These are phyloP conservation scores for Amyelois transitella DNA, from an alignment of 1,140 invertebrate species.

Conservation along the genomic window DNA sequence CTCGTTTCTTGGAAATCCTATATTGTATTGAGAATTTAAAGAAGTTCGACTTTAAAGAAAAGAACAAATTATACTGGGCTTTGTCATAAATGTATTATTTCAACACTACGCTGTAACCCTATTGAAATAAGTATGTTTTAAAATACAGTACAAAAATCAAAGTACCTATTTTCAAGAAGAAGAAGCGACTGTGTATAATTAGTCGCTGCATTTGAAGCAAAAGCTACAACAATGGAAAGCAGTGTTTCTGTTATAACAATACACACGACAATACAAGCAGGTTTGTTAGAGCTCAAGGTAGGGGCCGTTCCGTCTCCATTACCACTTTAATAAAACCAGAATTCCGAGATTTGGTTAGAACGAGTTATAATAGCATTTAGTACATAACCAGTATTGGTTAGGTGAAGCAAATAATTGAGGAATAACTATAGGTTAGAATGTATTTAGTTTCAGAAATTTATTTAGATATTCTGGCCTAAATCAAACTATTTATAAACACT, in stretches of 20 bases:
- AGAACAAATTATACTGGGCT: neutral
- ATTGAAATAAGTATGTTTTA: too few species aligned
- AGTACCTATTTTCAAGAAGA: neutral
- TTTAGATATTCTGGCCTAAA: too few species aligned
- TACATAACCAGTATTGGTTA: neutral
- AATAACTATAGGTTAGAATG: too few species aligned
- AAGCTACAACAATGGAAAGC: conserved; percentile 29
- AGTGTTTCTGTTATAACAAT: conserved; percentile 33
- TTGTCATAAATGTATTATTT: too few species aligned
- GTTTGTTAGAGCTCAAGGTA: conserved; percentile 30
- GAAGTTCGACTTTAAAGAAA: neutral
- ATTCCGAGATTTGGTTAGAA: neutral
- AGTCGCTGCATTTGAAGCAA: neutral
- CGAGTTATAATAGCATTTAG: neutral
- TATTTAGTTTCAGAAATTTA: too few species aligned
- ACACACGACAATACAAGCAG: conserved; percentile 45
- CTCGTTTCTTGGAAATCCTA: neutral
- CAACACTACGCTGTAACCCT: too few species aligned
- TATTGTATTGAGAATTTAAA: neutral
- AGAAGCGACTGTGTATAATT: neutral
- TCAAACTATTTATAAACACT: too few species aligned
- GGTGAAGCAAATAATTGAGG: too few species aligned
- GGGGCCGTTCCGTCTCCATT: conserved; percentile 35
- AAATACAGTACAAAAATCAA: too few species aligned
- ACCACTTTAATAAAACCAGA: conserved; percentile 44